These are phyloP conservation scores for Bradypodion ventrale DNA, from an alignment of 2,797 vertebrate genomes.

Conservation along the genomic window DNA sequence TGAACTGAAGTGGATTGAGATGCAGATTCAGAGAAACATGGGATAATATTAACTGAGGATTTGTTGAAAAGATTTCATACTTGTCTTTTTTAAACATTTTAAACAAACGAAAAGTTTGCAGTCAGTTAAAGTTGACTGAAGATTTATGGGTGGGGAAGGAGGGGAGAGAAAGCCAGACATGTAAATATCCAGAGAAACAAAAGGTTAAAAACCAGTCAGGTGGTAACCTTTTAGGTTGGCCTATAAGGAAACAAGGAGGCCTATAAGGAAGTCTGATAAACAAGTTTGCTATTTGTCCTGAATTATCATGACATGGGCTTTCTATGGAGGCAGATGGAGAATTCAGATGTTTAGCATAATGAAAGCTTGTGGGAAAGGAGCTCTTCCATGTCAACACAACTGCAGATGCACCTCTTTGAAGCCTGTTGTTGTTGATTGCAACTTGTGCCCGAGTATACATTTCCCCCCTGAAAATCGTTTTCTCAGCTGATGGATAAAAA, in stretches of 20 bases:
- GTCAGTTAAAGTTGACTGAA: neutral
- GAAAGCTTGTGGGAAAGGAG: neutral
- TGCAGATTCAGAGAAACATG: neutral
- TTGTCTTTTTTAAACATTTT: no score
- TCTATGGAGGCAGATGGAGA: neutral
- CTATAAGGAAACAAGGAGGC: neutral
- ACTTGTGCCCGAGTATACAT: no score
- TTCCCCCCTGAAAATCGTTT: no score
- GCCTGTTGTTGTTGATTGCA: no score
- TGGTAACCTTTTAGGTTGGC: neutral
- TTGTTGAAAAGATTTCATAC: no score
- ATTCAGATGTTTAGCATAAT: slow-evolving; percentile 20
- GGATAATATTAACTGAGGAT: neutral
- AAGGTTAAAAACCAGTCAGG: neutral
- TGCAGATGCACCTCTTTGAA: slow-evolving; percentile 12
- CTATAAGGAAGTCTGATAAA: neutral
- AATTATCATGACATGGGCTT: slow-evolving; percentile 5
- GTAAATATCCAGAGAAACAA: neutral
- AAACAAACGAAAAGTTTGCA: no score
- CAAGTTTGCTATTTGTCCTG: neutral
- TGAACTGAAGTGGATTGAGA: neutral
- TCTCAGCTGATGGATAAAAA: no score
- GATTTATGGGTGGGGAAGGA: no score
- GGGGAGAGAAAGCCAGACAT: no score
- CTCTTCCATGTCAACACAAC: neutral